Conservation (phyloP, 2,888 invertebrate genomes). For the Drosophila paramelanica region DNA sequence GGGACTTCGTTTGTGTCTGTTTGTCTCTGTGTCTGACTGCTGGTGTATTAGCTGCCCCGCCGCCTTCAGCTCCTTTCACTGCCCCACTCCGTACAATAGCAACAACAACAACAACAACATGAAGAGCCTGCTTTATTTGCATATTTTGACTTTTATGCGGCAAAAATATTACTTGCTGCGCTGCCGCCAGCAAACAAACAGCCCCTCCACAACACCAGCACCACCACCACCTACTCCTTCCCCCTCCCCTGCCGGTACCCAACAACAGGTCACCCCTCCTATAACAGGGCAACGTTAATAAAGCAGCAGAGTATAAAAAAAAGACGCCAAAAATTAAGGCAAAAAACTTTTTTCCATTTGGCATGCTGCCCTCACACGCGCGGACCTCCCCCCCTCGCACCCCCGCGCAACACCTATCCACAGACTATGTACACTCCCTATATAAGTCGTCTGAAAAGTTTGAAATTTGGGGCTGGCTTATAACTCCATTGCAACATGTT, state of each 20-base stretch:
- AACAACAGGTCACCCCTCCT: slow-evolving; percentile 31
- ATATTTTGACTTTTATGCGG: slow-evolving; percentile 77
- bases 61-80: not conserved
- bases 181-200: slow-evolving; percentile 71
- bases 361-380: slow-evolving; percentile 51
- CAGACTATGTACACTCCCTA: slow-evolving; percentile 18
- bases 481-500: slow-evolving; percentile 74
- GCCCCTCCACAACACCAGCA: slow-evolving; percentile 2
- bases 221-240: not conserved
- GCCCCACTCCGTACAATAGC: not conserved
- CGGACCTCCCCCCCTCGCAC: not conserved
- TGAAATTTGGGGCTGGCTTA: slow-evolving; percentile 54
- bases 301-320: slow-evolving; percentile 48
- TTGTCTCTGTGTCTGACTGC: slow-evolving; percentile 40
- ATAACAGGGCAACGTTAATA: slow-evolving; percentile 67
- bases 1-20: slow-evolving; percentile 30
- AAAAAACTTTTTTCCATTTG: slow-evolving; percentile 60
- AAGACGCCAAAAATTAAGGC: slow-evolving; percentile 59
- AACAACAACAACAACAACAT: slow-evolving; percentile 32
- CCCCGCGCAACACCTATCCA: not conserved
- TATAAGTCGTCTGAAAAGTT: slow-evolving; percentile 68
- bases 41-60: slow-evolving; percentile 53
- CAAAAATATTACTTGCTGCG: slow-evolving; percentile 77
- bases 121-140: slow-evolving; percentile 67
- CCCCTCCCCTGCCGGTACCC: not conserved